A percentile compares a stretch with the other conserved stretches of the same genome.
Conservation (phyloP, 2,113 vertebrate genomes). For the Piaya cayana region DNA sequence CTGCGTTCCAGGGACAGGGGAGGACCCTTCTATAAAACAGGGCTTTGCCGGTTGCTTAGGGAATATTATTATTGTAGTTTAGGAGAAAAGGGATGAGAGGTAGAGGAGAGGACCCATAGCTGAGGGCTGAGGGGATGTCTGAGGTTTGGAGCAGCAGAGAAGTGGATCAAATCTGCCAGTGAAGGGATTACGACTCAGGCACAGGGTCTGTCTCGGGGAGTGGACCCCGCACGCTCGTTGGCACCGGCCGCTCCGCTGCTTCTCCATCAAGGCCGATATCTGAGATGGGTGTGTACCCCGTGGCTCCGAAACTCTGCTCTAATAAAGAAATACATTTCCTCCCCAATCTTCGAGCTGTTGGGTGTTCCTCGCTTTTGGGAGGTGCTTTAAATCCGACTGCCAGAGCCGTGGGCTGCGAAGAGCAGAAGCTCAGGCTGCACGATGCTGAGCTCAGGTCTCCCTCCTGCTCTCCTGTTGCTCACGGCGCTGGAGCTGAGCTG, state of each 20-base stretch:
- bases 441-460: constrained; percentile 68
- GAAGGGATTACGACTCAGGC: neutral
- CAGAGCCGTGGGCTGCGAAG: constrained; percentile 67
- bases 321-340: constrained; percentile 60
- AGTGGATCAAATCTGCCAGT: neutral
- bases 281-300: constrained; percentile 51
- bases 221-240: neutral
- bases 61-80: neutral
- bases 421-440: constrained; percentile 64
- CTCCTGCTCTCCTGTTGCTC: constrained; percentile 50
- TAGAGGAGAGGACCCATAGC: neutral
- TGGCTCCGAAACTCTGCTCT: constrained; percentile 20
- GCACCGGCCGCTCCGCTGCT: neutral
- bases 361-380: constrained; percentile 77
- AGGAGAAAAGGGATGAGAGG: neutral
- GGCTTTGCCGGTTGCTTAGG: neutral
- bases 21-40: neutral
- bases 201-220: neutral
- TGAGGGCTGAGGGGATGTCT: neutral
- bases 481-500: constrained; percentile 17
- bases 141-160: neutral
- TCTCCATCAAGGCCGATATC: neutral
- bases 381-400: constrained; percentile 75
- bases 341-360: constrained; percentile 57
- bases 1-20: neutral